Evolutionary conservation across 2,797 vertebrate species (phyloP).

Genomic region (Helostoma temminkii): DNA sequence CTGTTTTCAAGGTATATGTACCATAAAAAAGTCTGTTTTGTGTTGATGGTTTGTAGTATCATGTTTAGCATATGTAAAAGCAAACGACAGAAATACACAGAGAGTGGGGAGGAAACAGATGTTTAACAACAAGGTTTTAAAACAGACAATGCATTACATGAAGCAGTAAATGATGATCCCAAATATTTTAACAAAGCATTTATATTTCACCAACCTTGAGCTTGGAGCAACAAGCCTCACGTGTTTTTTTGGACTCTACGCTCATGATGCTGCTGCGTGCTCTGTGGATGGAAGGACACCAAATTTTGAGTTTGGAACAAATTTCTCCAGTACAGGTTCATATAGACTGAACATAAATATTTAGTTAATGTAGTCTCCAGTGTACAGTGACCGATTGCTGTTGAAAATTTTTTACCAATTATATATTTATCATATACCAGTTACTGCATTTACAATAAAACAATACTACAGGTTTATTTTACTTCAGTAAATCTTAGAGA

Average conservation of each 20-base stretch:
- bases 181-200: background rate
- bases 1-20: too few species aligned
- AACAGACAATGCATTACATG: too few species aligned
- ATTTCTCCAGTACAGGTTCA: too few species aligned
- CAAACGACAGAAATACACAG: background rate
- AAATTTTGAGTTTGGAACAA: background rate
- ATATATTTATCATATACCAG: background rate
- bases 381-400: background rate
- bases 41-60: conserved; percentile 8
- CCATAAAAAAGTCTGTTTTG: background rate
- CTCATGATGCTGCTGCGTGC: conserved; percentile 77
- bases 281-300: background rate
- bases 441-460: background rate
- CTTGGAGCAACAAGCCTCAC: conserved; percentile 77
- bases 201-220: conserved; percentile 78
- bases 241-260: conserved; percentile 74
- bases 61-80: background rate
- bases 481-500: background rate
- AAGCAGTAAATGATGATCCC: background rate
- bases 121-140: too few species aligned
- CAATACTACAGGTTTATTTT: background rate
- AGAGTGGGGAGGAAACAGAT: background rate
- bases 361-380: background rate
- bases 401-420: background rate
- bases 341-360: background rate